Conservation (phyloP, 64 coral and sea anemone species). For the Stichodactyla helianthus region DNA sequence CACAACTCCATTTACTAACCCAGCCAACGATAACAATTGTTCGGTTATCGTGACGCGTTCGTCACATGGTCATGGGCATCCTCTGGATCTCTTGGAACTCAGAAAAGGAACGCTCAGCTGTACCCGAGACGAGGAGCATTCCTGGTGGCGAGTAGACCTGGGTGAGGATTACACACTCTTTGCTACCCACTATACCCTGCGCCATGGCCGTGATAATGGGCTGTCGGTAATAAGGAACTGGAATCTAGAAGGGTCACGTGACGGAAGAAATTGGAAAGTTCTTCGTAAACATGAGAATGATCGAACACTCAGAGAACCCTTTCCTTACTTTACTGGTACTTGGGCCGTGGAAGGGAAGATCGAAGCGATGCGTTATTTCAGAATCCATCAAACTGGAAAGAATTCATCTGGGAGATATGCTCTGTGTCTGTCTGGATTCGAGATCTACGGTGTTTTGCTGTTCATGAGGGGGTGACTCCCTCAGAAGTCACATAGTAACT, state of each 20-base stretch:
- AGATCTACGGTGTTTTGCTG: constrained; percentile 33
- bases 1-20: constrained; percentile 54
- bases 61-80: constrained; percentile 46
- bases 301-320: constrained; percentile 56
- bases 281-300: constrained; percentile 75
- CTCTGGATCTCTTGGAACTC: constrained; percentile 59
- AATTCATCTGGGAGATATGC: constrained; percentile 71
- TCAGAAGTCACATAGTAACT: too few relatives aligned
- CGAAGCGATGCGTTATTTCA: constrained; percentile 60
- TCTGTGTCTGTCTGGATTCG: constrained; percentile 71
- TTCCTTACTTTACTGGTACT: constrained; percentile 70
- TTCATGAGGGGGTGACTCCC: background rate
- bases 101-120: constrained; percentile 69
- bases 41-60: constrained; percentile 43
- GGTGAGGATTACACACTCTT: constrained; percentile 54
- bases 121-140: constrained; percentile 63
- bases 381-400: constrained; percentile 80
- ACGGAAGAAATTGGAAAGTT: constrained; percentile 58
- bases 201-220: constrained; percentile 76
- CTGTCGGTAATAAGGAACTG: constrained; percentile 73
- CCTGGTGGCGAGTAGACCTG: constrained; percentile 78
- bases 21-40: constrained; percentile 14
- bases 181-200: constrained; percentile 54
- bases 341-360: constrained; percentile 71
- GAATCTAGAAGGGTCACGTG: constrained; percentile 76